These are phyloP conservation scores for Baryphthengus martii DNA, from an alignment of 2,113 vertebrate genomes.

Conservation along the genomic window DNA sequence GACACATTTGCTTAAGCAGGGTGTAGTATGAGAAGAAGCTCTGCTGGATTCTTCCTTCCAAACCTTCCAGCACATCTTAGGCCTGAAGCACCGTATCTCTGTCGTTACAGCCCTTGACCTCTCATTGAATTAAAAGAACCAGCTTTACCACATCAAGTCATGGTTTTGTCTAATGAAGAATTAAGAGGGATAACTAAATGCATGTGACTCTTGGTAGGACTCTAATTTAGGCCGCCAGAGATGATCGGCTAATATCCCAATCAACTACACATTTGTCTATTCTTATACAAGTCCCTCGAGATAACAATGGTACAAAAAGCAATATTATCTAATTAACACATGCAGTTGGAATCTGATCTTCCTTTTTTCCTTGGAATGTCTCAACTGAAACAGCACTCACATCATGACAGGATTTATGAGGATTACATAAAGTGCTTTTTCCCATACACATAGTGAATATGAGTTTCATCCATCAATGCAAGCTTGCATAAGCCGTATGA, in stretches of 20 bases:
- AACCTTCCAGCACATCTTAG: neutral
- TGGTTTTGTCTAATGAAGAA: constrained; percentile 34
- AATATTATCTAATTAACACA: constrained; percentile 45
- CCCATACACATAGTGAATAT: neutral
- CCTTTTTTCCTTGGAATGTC: neutral
- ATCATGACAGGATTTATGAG: constrained; percentile 3
- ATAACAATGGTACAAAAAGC: constrained; percentile 1
- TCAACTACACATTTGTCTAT: neutral
- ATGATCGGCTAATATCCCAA: constrained; percentile 13
- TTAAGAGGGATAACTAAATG: neutral
- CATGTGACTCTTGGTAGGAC: neutral
- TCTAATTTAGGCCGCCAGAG: neutral
- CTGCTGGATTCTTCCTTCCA: constrained; percentile 6
- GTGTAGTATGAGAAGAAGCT: constrained; percentile 35
- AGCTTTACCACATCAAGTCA: neutral
- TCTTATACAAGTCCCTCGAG: neutral
- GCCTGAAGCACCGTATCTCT: neutral
- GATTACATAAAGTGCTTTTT: constrained; percentile 43
- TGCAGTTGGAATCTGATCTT: neutral
- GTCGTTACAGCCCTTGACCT: neutral
- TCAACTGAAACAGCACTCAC: neutral
- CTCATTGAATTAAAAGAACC: neutral
- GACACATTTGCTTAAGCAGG: constrained; percentile 57
- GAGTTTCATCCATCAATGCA: constrained; percentile 15
- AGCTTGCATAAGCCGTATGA: constrained; percentile 13